These are phyloP conservation scores for Hydrophis major DNA, from an alignment of 2,797 vertebrate species.

Conservation along the genomic window DNA sequence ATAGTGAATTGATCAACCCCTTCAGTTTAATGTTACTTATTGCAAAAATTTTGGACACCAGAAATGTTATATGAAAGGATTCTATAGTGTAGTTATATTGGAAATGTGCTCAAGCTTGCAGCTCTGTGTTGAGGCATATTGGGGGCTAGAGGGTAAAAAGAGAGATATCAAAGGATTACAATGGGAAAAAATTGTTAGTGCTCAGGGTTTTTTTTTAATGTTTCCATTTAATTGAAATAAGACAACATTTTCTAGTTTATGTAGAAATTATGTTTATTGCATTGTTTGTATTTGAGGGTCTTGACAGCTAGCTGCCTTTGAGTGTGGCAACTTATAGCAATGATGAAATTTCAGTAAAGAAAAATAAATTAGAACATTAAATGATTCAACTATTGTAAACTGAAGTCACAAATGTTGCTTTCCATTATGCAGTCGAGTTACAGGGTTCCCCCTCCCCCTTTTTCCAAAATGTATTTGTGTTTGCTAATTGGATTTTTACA, in stretches of 20 bases:
- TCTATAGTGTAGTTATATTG: neutral
- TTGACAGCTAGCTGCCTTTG: constrained; percentile 52
- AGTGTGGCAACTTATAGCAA: constrained; percentile 34
- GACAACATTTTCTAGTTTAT: constrained; percentile 55
- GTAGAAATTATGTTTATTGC: constrained; percentile 67
- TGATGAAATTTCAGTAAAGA: constrained; percentile 14
- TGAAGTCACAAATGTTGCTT: constrained; percentile 40
- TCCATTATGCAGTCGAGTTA: constrained; percentile 33
- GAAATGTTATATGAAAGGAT: neutral
- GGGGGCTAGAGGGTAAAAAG: constrained; percentile 11
- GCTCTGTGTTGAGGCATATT: neutral
- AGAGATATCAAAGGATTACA: constrained; percentile 36
- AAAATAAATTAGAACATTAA: constrained; percentile 36
- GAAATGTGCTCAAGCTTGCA: neutral
- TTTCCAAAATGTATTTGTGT: neutral
- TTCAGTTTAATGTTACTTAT: neutral
- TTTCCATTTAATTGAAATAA: constrained; percentile 35
- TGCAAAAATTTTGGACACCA: neutral
- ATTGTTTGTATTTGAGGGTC: constrained; percentile 59
- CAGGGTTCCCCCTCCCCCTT: neutral
- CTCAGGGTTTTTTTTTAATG: neutral
- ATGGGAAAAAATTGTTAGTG: constrained; percentile 21
- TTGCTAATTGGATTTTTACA: constrained; percentile 43
- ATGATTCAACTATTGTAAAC: constrained; percentile 39
- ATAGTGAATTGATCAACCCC: neutral